phyloP scores from a whole-genome alignment of 2,888 invertebrate genomes.

The Chrysolina oricalcia region DNA sequence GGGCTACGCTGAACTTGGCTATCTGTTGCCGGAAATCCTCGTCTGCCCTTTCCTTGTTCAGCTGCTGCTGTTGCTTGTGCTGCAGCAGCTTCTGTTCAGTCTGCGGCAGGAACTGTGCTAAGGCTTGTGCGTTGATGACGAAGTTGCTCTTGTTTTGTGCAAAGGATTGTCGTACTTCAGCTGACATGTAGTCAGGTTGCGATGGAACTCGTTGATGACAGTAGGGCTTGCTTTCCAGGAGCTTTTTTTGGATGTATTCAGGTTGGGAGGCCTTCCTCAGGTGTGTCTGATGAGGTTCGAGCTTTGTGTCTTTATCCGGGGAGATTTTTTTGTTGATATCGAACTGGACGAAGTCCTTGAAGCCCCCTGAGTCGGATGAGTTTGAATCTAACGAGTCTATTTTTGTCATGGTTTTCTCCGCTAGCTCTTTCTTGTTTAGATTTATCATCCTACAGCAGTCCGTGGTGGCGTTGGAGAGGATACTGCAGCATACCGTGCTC shows the following conservation, averaged over 20 bases:
- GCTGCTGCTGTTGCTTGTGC: slow-evolving; percentile 61
- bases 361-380: slow-evolving; percentile 72
- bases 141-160: slow-evolving; percentile 62
- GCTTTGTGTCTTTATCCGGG: slow-evolving; percentile 51
- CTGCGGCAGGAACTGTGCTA: slow-evolving; percentile 69
- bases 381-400: slow-evolving; percentile 71
- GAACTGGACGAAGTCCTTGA: slow-evolving; percentile 70
- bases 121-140: slow-evolving; percentile 68
- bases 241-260: slow-evolving; percentile 62
- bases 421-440: slow-evolving; percentile 67
- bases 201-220: slow-evolving; percentile 67
- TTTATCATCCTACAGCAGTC: slow-evolving; percentile 72
- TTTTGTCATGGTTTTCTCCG: slow-evolving; percentile 67
- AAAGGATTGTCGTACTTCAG: slow-evolving; percentile 57
- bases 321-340: slow-evolving; percentile 60
- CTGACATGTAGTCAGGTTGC: slow-evolving; percentile 62
- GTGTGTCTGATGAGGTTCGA: slow-evolving; percentile 55
- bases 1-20: slow-evolving; percentile 49
- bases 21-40: slow-evolving; percentile 53
- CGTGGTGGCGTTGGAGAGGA: slow-evolving; percentile 69
- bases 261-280: slow-evolving; percentile 69
- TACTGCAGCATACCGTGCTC: slow-evolving; percentile 71
- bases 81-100: slow-evolving; percentile 64
- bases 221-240: slow-evolving; percentile 59
- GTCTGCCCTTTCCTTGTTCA: slow-evolving; percentile 50